Evolutionary conservation across 2,797 vertebrate genomes (phyloP).

Genomic region (Gymnocypris eckloni): DNA sequence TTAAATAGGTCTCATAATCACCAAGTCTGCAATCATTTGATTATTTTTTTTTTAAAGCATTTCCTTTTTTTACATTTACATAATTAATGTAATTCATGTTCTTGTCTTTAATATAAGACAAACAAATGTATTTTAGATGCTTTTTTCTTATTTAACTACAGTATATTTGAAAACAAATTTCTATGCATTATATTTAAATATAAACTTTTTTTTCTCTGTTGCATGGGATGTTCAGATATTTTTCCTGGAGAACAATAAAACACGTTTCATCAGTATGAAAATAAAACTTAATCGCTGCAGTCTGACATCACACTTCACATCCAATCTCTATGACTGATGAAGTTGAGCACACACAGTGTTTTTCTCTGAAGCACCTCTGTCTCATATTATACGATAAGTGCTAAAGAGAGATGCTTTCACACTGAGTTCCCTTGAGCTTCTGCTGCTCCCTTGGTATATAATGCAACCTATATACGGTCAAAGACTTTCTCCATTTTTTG

Average conservation of each 20-base stretch:
- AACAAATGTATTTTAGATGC: too few species aligned
- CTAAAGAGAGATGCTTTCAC: conserved; percentile 31
- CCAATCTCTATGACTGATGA: conserved; percentile 15
- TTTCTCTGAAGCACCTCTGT: conserved; percentile 5
- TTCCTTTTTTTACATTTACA: too few species aligned
- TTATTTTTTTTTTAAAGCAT: too few species aligned
- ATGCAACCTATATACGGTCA: conserved; percentile 9
- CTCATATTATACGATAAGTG: conserved; percentile 3
- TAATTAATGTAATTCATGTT: neutral
- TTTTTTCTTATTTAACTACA: too few species aligned
- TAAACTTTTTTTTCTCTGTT: neutral
- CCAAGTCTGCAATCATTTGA: too few species aligned
- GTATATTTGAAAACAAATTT: too few species aligned
- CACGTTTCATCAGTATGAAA: neutral
- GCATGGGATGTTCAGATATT: neutral
- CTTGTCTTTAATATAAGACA: neutral
- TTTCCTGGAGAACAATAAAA: neutral
- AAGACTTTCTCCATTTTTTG: conserved; percentile 4
- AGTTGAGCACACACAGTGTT: neutral
- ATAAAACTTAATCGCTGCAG: neutral
- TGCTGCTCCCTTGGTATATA: conserved; percentile 13
- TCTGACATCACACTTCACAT: neutral
- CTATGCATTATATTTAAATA: neutral
- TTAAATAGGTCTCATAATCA: neutral
- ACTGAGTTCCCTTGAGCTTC: neutral